phyloP scores from a whole-genome alignment of 1,140 invertebrate genomes.

The Trypoxylus dichotomus region DNA sequence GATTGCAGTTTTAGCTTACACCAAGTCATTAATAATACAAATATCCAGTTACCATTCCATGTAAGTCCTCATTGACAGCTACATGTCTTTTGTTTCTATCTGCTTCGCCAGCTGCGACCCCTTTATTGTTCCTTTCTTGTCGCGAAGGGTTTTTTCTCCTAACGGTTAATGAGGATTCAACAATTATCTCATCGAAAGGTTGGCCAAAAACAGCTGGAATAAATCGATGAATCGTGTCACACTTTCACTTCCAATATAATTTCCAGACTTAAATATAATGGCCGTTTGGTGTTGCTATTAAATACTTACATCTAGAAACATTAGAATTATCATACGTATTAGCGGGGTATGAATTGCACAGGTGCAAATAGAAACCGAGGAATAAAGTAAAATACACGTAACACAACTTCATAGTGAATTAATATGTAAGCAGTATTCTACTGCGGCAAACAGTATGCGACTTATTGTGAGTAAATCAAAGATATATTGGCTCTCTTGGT shows the following conservation, averaged over 20 bases:
- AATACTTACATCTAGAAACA: constrained; percentile 10
- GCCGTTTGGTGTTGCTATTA: no score
- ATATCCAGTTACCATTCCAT: constrained; percentile 13
- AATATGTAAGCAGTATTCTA: background rate
- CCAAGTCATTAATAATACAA: background rate
- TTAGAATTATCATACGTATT: background rate
- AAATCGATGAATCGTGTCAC: background rate
- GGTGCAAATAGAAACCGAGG: background rate
- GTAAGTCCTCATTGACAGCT: background rate
- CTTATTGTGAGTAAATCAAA: background rate
- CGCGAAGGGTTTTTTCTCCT: constrained; percentile 36
- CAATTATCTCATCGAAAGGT: constrained; percentile 46
- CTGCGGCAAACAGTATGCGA: background rate
- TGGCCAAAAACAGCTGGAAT: constrained; percentile 41
- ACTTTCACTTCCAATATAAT: background rate
- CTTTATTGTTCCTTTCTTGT: constrained; percentile 30
- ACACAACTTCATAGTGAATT: background rate
- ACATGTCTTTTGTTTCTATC: background rate
- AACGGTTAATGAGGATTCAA: constrained; percentile 44
- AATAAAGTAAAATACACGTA: background rate
- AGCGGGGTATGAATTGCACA: background rate
- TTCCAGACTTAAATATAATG: background rate
- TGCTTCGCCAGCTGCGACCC: background rate
- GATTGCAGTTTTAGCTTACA: background rate
- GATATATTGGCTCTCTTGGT: background rate